phyloP scores from a whole-genome alignment of 2,797 vertebrate species.

The Selene dorsalis region DNA sequence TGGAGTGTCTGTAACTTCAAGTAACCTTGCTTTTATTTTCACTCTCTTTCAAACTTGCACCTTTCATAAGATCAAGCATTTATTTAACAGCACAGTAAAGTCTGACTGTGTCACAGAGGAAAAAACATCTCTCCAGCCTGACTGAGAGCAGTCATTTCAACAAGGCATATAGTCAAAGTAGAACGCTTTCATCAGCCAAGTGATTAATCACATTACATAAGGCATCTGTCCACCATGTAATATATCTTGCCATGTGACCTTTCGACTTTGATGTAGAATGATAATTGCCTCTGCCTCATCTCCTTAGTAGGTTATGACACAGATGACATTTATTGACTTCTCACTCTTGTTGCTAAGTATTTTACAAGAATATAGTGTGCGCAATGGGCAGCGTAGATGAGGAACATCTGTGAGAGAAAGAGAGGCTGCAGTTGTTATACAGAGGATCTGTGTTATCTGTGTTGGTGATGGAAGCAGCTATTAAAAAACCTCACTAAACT shows the following conservation, averaged over 20 bases:
- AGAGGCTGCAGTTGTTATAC: constrained; percentile 5
- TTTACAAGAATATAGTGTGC: constrained; percentile 27
- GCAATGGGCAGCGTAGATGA: constrained; percentile 15
- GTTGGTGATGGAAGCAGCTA: constrained; percentile 13
- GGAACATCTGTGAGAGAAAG: constrained; percentile 21
- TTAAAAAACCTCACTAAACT: constrained; percentile 43
- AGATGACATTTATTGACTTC: constrained; percentile 66
- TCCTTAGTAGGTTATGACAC: constrained; percentile 49
- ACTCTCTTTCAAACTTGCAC: not conserved
- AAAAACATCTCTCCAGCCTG: constrained; percentile 1
- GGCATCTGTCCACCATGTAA: constrained; percentile 40
- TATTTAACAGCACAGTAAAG: constrained; percentile 22
- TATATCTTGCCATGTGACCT: constrained; percentile 58
- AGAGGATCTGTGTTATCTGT: constrained; percentile 25
- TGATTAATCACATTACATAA: constrained; percentile 57
- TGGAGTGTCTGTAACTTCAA: not conserved
- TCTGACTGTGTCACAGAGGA: not conserved
- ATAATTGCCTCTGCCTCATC: constrained; percentile 54
- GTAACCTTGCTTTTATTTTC: constrained; percentile 4
- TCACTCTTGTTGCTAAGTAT: constrained; percentile 23
- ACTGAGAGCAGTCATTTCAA: constrained; percentile 25
- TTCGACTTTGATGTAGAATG: constrained; percentile 58
- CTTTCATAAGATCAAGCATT: constrained; percentile 9
- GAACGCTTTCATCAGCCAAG: constrained; percentile 17
- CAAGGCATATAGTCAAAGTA: not conserved